phyloP scores from a whole-genome alignment of 1,140 invertebrate species.

The Samia ricini region DNA sequence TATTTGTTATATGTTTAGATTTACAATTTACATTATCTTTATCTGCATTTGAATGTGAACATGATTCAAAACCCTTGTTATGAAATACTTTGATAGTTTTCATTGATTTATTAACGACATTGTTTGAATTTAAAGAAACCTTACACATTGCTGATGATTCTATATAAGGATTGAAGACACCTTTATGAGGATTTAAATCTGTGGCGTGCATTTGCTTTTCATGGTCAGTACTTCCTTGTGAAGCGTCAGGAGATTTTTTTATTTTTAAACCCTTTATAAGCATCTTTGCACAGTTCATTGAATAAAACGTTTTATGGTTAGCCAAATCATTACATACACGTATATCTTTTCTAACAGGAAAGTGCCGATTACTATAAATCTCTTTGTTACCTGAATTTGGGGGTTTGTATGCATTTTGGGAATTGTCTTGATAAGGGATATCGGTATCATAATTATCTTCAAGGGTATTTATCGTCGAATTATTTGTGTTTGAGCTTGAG shows the following conservation, averaged over 20 bases:
- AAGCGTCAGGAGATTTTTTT: conserved; percentile 20
- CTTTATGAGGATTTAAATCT: conserved; percentile 29
- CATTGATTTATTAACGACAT: not conserved
- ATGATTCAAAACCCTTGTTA: not conserved
- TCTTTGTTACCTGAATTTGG: no score
- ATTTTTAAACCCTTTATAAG: conserved; percentile 11
- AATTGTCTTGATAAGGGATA: not conserved
- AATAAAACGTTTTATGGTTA: conserved; percentile 28
- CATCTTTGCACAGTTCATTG: conserved; percentile 32
- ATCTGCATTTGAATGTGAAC: not conserved
- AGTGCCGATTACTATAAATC: not conserved
- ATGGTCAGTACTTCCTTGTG: conserved; percentile 24
- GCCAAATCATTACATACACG: not conserved
- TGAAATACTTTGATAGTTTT: not conserved
- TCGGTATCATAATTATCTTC: not conserved
- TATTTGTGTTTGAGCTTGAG: conserved; percentile 17
- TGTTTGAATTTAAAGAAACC: conserved; percentile 4
- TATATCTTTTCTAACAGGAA: not conserved
- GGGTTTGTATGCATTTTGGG: no score
- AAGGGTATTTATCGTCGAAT: not conserved
- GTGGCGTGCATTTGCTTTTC: conserved; percentile 44
- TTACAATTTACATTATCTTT: not conserved
- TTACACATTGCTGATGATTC: not conserved
- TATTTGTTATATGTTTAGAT: not conserved
- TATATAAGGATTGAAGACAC: not conserved